Base-by-base conservation (phyloP, 2,797 vertebrate species). In the Heliangelus exortis region DNA sequence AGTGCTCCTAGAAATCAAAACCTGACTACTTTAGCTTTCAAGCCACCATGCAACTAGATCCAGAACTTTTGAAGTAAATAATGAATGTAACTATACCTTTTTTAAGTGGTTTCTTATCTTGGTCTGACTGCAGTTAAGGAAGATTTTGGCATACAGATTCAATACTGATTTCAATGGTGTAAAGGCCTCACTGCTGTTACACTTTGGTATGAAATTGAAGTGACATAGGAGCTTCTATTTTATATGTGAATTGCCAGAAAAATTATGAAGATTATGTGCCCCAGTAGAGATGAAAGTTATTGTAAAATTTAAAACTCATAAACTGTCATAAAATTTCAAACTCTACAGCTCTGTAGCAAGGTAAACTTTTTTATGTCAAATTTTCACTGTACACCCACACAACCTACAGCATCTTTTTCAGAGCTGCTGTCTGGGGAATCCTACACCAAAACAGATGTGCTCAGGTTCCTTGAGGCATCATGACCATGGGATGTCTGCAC, bases 391-490 rank as follows among this genome's bases (percentile, higher is more conserved):
- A 26, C 1, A 8, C 7, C 13, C 17, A 19, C 12, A 0, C 4
- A 4, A 39, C 3, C 5, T 62, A n/a, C 15, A 39, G 20, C 0
- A 0, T 18, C 12, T 23, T 72, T 15, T 4, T 58, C 21, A 28
- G 2, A 71, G 47, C 2, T 66, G 26, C 22, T 77, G 43, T 33
- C 21, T 10, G 47, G n/a, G 45, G 9, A 71, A 13, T n/a, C 6
- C 15, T 47, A 2, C 13, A 6, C 23, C 23, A 25, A 0, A 71
- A 12, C 14, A 28, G 26, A 5, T 22, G 43, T 54, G 51, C 48
- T 54, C 25, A 2, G 25, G n/a, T 71, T 78, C 43, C 12, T 59
- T 54, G 14, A 36, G 18, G 9, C 33, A 25, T 36, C 12, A 2
- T 18, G 33, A 0, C 61, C 1, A 1, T 45, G 31, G 31, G 9